Conservation (phyloP, 2,113 vertebrate species). For the Rousettus leschenaultii region DNA sequence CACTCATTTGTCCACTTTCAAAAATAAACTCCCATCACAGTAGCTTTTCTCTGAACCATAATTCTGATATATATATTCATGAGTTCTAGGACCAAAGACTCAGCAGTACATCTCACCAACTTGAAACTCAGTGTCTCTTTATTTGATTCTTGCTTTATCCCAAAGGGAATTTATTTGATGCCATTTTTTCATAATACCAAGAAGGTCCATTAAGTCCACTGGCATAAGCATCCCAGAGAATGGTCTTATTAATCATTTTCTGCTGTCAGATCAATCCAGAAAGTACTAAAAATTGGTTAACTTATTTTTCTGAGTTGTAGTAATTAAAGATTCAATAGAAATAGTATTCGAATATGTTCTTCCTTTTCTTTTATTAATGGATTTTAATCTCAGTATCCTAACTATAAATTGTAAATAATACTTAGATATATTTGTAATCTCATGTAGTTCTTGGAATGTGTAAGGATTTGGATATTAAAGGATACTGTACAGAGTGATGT, state of each 20-base stretch:
- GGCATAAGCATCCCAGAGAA: neutral
- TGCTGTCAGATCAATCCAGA: neutral
- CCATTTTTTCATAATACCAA: slow-evolving; percentile 4
- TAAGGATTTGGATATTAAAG: neutral
- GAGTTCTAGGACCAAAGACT: neutral
- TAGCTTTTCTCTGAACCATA: neutral
- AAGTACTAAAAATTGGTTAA: slow-evolving; percentile 34
- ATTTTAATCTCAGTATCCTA: neutral
- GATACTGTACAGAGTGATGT: neutral
- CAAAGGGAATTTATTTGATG: neutral
- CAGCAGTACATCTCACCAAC: neutral
- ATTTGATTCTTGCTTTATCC: neutral
- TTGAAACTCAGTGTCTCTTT: neutral
- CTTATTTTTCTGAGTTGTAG: neutral
- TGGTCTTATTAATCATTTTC: neutral
- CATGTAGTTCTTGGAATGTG: neutral
- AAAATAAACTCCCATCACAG: neutral
- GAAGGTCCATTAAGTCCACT: neutral
- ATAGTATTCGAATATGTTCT: neutral
- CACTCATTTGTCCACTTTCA: neutral
- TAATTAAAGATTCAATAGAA: neutral
- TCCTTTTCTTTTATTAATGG: neutral
- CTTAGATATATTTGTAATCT: neutral
- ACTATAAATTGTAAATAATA: neutral
- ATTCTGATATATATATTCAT: slow-evolving; percentile 4